Evolutionary conservation across 1,140 invertebrate species (phyloP).

Genomic region (Zaprionus tsacasi): DNA sequence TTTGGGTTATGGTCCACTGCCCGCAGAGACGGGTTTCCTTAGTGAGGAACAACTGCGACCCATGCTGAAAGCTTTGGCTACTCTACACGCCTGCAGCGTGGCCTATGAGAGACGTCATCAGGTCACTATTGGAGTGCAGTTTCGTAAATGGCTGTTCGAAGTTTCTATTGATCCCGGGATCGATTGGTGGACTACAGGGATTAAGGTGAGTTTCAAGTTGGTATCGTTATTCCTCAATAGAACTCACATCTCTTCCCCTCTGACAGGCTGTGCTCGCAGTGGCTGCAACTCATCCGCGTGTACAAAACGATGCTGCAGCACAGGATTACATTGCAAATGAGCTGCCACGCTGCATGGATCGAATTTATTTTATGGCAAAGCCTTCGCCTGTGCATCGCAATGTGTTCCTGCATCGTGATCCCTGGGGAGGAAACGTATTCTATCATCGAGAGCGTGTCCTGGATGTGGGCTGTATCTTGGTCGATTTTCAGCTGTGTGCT

Average conservation of each 20-base stretch:
- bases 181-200: constrained; percentile 66
- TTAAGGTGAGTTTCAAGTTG: constrained; percentile 48
- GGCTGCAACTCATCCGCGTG: constrained; percentile 61
- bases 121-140: constrained; percentile 74
- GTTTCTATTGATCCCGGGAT: constrained; percentile 60
- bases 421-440: constrained; percentile 88
- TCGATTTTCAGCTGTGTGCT: constrained; percentile 87
- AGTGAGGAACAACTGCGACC: constrained; percentile 67
- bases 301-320: constrained; percentile 35
- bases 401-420: constrained; percentile 87
- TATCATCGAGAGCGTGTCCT: constrained; percentile 85
- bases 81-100: constrained; percentile 82
- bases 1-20: constrained; percentile 71
- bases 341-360: constrained; percentile 67
- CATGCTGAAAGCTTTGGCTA: constrained; percentile 78
- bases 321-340: constrained; percentile 61
- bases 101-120: constrained; percentile 68
- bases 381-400: constrained; percentile 83
- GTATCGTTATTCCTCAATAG: background rate
- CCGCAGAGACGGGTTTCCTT: constrained; percentile 38
- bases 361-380: constrained; percentile 75
- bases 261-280: constrained; percentile 62
- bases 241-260: background rate
- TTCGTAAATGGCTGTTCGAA: constrained; percentile 65
- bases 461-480: constrained; percentile 84